A percentile compares a stretch with the other conserved stretches of the same genome.
Conservation (phyloP, 2,113 vertebrate genomes). For the Seriola rivoliana region DNA sequence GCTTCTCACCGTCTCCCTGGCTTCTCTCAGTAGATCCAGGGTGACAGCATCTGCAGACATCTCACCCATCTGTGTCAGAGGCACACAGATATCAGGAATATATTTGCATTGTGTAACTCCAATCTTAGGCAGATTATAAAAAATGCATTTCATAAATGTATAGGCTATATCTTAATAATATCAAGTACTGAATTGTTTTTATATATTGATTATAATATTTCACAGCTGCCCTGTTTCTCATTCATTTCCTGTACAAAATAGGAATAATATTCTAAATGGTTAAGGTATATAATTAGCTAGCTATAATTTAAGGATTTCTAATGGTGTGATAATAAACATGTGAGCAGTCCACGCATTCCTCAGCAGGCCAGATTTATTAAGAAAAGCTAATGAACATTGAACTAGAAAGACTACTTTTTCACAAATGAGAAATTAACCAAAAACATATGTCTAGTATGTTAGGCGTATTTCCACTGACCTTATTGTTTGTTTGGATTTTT, state of each 20-base stretch:
- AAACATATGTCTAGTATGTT: rapidly evolving
- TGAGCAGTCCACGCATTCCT: not conserved
- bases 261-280: not conserved
- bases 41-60: conserved; percentile 70
- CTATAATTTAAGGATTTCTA: too few relatives aligned
- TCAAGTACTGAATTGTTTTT: not conserved
- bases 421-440: not conserved
- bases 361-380: not conserved
- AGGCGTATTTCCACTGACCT: conserved; percentile 23
- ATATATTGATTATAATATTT: not conserved
- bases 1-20: conserved; percentile 76
- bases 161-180: not conserved
- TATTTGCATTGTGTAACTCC: not conserved
- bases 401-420: not conserved
- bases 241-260: not conserved
- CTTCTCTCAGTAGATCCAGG: conserved; percentile 77
- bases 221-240: not conserved
- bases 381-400: not conserved
- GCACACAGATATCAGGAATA: not conserved
- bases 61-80: conserved; percentile 72
- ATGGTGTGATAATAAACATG: too few relatives aligned
- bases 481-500: not conserved
- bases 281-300: not conserved
- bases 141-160: not conserved
- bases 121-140: not conserved